Conservation (phyloP, 2,113 vertebrate species). For the Chionodraco myersi region DNA sequence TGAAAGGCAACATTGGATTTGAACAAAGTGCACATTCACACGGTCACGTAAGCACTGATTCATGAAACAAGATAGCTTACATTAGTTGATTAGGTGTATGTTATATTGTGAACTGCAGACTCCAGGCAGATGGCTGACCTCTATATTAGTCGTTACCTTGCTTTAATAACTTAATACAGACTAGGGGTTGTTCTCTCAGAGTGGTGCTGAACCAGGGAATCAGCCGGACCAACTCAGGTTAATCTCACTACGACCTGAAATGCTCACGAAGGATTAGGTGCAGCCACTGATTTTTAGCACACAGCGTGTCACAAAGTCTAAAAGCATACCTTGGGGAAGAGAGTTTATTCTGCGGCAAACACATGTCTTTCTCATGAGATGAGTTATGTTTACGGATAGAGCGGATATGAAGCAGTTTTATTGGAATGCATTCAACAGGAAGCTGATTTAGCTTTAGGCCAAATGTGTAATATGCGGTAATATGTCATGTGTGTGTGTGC, state of each 20-base stretch:
- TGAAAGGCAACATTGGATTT: neutral
- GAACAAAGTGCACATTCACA: neutral
- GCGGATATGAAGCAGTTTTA: neutral
- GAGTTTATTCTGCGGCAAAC: slow-evolving; percentile 11
- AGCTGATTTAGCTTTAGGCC: slow-evolving; percentile 1
- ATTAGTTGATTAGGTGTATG: slow-evolving; percentile 36
- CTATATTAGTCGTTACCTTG: slow-evolving; percentile 47
- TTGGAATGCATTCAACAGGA: neutral
- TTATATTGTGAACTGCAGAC: slow-evolving; percentile 28
- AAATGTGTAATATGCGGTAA: neutral
- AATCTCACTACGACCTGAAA: slow-evolving; percentile 76
- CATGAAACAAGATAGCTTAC: slow-evolving; percentile 20
- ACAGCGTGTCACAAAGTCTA: slow-evolving; percentile 43
- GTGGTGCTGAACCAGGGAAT: slow-evolving; percentile 60
- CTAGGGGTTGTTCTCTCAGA: slow-evolving; percentile 50
- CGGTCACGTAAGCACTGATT: neutral
- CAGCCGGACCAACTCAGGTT: slow-evolving; percentile 81
- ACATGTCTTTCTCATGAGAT: neutral
- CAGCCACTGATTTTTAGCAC: slow-evolving; percentile 62
- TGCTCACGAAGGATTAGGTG: slow-evolving; percentile 76
- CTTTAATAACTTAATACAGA: slow-evolving; percentile 58
- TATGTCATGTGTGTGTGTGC: neutral
- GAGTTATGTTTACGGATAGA: neutral
- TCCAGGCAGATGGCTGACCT: slow-evolving; percentile 61
- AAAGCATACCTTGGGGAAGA: slow-evolving; percentile 38